A percentile compares a stretch with the other conserved stretches of the same genome.
Evolutionary conservation across 2,888 invertebrate genomes (phyloP).

Genomic region (Heliconius hortense): DNA sequence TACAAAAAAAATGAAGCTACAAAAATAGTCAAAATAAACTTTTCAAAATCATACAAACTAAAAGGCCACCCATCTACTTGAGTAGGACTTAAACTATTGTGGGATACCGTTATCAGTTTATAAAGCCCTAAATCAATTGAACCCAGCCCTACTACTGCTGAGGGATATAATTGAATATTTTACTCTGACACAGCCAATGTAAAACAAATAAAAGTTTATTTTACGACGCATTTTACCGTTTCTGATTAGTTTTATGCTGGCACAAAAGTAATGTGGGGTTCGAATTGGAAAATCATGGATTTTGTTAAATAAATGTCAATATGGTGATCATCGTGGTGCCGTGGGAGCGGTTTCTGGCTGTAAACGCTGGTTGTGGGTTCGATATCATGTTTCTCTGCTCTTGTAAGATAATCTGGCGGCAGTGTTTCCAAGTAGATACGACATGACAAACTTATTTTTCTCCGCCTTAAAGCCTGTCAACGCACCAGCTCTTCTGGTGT

Average conservation of each 20-base stretch:
- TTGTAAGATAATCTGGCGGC: too few species aligned
- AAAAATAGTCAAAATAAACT: too few species aligned
- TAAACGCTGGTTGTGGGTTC: neutral
- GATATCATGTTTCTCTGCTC: neutral
- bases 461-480: too few species aligned
- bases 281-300: neutral
- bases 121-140: conserved; percentile 40
- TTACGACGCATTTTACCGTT: conserved; percentile 54
- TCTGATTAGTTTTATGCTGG: conserved; percentile 35
- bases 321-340: neutral
- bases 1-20: too few species aligned
- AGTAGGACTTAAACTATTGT: neutral
- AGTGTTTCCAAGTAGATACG: too few species aligned
- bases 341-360: neutral
- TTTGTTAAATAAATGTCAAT: conserved; percentile 14
- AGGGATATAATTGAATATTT: conserved; percentile 40
- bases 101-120: conserved; percentile 38
- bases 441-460: too few species aligned
- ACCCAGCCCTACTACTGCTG: conserved; percentile 1
- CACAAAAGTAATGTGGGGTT: conserved; percentile 4
- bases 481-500: too few species aligned
- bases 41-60: neutral
- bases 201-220: conserved; percentile 63
- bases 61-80: conserved; percentile 6
- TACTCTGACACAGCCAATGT: conserved; percentile 51